These are phyloP conservation scores for Petrocephalus microphthalmus DNA, from an alignment of 2,113 vertebrate genomes.

Conservation along the genomic window DNA sequence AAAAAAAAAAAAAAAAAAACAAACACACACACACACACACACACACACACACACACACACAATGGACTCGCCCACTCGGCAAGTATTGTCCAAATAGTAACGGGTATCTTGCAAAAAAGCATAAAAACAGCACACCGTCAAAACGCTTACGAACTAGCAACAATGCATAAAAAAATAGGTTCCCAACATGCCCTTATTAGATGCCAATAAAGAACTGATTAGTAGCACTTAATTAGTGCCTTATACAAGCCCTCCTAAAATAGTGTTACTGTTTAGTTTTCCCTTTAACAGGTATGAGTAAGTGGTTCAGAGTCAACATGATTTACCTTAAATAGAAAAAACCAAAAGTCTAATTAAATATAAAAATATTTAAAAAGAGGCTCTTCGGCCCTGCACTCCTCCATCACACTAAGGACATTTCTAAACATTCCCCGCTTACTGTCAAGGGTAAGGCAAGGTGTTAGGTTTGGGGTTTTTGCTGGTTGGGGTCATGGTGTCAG, in stretches of 20 bases:
- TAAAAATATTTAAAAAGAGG: slow-evolving; percentile 12
- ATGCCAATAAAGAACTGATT: not conserved
- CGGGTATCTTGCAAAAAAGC: not conserved
- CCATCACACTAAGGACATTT: not conserved
- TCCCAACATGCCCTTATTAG: not conserved
- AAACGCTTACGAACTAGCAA: not conserved
- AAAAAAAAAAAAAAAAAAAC: no score
- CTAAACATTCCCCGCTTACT: not conserved
- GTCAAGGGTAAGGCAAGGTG: not conserved
- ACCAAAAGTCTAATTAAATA: not conserved
- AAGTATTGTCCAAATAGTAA: not conserved
- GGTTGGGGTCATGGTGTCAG: not conserved
- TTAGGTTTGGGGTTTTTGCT: not conserved
- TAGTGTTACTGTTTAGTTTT: slow-evolving; percentile 10
- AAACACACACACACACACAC: no score
- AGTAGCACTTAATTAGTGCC: slow-evolving; percentile 14
- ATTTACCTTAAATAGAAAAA: slow-evolving; percentile 16
- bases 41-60: not conserved
- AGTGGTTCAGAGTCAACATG: slow-evolving; percentile 1
- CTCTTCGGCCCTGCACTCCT: not conserved
- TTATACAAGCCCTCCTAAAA: not conserved
- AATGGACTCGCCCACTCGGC: not conserved
- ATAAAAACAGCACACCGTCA: not conserved
- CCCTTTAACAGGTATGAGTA: not conserved
- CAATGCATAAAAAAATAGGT: not conserved